phyloP scores from a whole-genome alignment of 2,888 invertebrate species.

The Drosophila atroscutellata region DNA sequence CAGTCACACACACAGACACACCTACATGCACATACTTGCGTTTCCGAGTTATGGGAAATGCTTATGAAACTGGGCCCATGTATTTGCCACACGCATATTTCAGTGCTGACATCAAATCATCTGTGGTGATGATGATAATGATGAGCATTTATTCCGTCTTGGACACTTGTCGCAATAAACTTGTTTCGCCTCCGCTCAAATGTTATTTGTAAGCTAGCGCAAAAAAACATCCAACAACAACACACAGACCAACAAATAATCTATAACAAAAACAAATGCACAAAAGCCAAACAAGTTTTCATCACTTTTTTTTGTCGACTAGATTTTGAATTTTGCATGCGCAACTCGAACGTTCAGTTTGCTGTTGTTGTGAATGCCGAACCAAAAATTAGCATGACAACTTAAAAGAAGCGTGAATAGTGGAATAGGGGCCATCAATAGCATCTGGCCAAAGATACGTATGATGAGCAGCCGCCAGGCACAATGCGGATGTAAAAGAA shows the following conservation, averaged over 20 bases:
- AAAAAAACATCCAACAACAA: constrained; percentile 11
- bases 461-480: constrained; percentile 16
- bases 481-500: constrained; percentile 49
- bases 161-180: constrained; percentile 68
- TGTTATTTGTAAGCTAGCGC: constrained; percentile 18
- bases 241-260: constrained; percentile 45
- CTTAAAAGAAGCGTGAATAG: constrained; percentile 29
- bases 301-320: neutral
- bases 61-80: constrained; percentile 3
- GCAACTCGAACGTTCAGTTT: constrained; percentile 39
- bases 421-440: constrained; percentile 35
- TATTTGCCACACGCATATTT: constrained; percentile 49
- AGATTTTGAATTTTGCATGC: constrained; percentile 54
- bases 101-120: constrained; percentile 58
- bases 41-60: neutral
- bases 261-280: constrained; percentile 41
- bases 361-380: constrained; percentile 17
- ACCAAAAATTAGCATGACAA: constrained; percentile 66
- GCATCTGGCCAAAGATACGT: constrained; percentile 32
- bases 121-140: constrained; percentile 34
- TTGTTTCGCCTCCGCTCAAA: constrained; percentile 63
- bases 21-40: constrained; percentile 4
- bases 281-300: constrained; percentile 59
- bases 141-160: constrained; percentile 38
- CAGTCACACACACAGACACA: neutral